Conservation (phyloP, 2,113 vertebrate genomes). For the Tyto alba region DNA sequence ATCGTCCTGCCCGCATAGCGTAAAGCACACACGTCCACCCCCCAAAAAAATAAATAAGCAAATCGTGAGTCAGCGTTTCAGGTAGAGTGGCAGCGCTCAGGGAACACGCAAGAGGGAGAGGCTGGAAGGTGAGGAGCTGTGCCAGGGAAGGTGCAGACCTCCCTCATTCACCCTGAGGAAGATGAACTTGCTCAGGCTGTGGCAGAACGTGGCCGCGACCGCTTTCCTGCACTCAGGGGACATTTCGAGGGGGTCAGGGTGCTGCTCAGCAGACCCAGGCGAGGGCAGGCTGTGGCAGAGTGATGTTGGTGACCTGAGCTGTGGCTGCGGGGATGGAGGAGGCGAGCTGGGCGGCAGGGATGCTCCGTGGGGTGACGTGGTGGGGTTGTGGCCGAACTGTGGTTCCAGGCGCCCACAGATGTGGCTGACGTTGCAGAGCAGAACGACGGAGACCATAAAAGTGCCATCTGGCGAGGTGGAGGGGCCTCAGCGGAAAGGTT, state of each 20-base stretch:
- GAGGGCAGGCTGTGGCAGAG: neutral
- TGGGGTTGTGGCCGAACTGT: neutral
- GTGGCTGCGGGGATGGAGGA: neutral
- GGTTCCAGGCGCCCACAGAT: neutral
- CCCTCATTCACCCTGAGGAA: fast-evolving
- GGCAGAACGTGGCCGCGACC: neutral
- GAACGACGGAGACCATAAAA: neutral
- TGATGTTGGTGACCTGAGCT: fast-evolving
- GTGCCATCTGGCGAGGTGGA: neutral
- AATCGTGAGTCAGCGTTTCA: neutral
- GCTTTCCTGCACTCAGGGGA: fast-evolving
- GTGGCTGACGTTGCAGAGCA: neutral
- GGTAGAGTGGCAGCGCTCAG: neutral
- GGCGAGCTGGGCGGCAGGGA: fast-evolving
- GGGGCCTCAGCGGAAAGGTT: neutral
- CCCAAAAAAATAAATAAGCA: no score
- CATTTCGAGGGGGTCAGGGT: neutral
- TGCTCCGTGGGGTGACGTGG: fast-evolving
- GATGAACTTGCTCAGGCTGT: fast-evolving
- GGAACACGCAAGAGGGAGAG: fast-evolving
- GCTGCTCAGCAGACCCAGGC: neutral
- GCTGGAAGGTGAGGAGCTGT: neutral
- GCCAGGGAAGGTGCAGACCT: neutral
- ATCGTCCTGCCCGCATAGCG: no score
- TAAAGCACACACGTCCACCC: neutral